Conservation (phyloP, 1,140 invertebrate genomes). For the Tetragonula clypearis region DNA sequence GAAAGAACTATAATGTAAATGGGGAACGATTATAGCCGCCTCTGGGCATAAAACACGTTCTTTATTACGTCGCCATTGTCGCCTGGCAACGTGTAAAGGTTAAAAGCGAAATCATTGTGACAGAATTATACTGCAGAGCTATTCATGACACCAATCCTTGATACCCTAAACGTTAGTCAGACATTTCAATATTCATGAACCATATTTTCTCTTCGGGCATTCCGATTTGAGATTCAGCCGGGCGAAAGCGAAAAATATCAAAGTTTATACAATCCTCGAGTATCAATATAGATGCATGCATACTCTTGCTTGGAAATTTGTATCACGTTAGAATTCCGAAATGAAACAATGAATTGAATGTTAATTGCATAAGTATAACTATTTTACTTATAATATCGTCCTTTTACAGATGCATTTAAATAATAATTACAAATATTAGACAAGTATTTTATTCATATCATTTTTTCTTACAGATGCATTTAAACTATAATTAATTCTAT, state of each 20-base stretch:
- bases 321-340: too few species aligned
- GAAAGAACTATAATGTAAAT: slow-evolving; percentile 18
- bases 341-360: too few species aligned
- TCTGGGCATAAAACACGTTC: not conserved
- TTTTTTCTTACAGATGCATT: too few species aligned
- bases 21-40: not conserved
- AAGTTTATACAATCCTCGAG: not conserved
- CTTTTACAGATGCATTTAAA: too few species aligned
- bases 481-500: too few species aligned
- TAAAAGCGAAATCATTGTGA: slow-evolving; percentile 2
- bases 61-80: slow-evolving; percentile 2
- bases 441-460: too few species aligned
- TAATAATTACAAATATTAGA: too few species aligned
- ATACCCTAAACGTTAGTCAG: not conserved
- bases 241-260: not conserved
- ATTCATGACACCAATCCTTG: not conserved
- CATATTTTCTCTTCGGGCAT: rapidly evolving
- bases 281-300: too few species aligned
- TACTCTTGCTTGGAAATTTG: too few species aligned
- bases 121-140: not conserved
- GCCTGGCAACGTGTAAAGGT: not conserved
- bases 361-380: too few species aligned
- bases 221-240: not conserved
- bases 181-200: not conserved
- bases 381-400: too few species aligned